Conservation (phyloP, 2,113 vertebrate species). For the Oplegnathus fasciatus region DNA sequence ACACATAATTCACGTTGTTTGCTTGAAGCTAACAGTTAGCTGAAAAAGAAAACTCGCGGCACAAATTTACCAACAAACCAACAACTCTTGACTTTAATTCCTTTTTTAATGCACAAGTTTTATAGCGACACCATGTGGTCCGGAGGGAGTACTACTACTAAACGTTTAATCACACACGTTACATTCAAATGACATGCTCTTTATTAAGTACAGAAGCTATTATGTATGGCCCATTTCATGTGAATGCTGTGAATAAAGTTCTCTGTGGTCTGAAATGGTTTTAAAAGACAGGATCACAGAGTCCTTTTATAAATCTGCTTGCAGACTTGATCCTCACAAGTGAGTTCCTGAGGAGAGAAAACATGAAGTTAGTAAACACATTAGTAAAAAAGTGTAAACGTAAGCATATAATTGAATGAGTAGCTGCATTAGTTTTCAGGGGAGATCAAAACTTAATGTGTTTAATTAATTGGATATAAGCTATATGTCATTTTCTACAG, state of each 20-base stretch:
- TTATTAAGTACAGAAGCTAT: neutral
- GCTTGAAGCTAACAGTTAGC: neutral
- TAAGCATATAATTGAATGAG: no score
- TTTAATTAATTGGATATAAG: neutral
- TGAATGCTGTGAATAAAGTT: neutral
- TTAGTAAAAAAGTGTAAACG: neutral
- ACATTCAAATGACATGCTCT: neutral
- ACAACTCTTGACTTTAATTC: neutral
- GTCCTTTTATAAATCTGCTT: conserved; percentile 88
- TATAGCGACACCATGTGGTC: conserved; percentile 50
- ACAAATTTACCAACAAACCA: conserved; percentile 38
- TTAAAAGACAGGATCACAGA: conserved; percentile 33
- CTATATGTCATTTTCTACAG: neutral
- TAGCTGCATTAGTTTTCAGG: neutral
- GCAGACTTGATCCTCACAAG: conserved; percentile 89
- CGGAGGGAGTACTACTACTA: conserved; percentile 37
- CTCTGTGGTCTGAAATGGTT: neutral
- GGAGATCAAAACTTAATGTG: no score
- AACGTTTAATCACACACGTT: neutral
- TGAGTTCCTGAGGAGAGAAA: conserved; percentile 85
- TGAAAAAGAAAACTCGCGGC: conserved; percentile 50
- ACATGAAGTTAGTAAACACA: neutral
- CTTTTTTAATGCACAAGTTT: neutral
- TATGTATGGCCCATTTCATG: neutral
- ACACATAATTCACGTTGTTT: neutral